Percentiles rank a stretch among this genome's conserved stretches.
These are phyloP conservation scores for Dendroctonus valens DNA, from an alignment of 1,140 invertebrate species.

Conservation along the genomic window DNA sequence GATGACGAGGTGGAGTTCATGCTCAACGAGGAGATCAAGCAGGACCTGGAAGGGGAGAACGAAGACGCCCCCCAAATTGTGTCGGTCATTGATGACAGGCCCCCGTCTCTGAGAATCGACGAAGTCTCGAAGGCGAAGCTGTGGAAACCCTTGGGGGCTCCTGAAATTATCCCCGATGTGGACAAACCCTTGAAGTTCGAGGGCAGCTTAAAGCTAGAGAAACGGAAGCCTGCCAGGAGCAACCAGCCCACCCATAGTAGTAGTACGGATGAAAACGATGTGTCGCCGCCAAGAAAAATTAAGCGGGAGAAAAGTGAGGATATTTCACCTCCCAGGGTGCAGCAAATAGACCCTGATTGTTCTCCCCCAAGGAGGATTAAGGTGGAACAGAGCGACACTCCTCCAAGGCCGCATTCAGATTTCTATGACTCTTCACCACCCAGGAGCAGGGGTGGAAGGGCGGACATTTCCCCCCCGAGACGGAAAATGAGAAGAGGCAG, in stretches of 20 bases:
- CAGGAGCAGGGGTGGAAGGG: constrained; percentile 28
- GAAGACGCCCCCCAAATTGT: constrained; percentile 89
- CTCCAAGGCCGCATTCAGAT: neutral
- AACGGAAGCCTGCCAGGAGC: too few relatives aligned
- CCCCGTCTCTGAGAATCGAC: constrained; percentile 65
- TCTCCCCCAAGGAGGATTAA: constrained; percentile 22
- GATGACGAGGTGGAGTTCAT: constrained; percentile 80
- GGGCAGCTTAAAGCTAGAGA: constrained; percentile 34
- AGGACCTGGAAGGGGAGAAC: constrained; percentile 65
- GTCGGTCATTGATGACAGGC: constrained; percentile 86
- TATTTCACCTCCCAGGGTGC: constrained; percentile 25
- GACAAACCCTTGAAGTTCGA: constrained; percentile 23
- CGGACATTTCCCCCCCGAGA: constrained; percentile 22
- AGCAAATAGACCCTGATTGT: constrained; percentile 35
- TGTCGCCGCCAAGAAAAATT: constrained; percentile 3
- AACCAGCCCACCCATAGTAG: neutral
- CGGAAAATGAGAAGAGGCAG: constrained; percentile 12
- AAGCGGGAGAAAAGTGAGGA: constrained; percentile 18
- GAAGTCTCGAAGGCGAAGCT: constrained; percentile 61
- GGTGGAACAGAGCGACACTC: constrained; percentile 1
- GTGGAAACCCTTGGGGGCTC: constrained; percentile 66
- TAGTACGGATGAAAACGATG: constrained; percentile 6
- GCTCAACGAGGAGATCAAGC: constrained; percentile 60
- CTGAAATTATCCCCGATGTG: neutral
- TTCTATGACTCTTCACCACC: constrained; percentile 33